Percentiles rank a stretch among this genome's conserved stretches.
These are phyloP conservation scores for Taenioides sp. DNA, from an alignment of 2,797 vertebrate genomes.

Conservation along the genomic window DNA sequence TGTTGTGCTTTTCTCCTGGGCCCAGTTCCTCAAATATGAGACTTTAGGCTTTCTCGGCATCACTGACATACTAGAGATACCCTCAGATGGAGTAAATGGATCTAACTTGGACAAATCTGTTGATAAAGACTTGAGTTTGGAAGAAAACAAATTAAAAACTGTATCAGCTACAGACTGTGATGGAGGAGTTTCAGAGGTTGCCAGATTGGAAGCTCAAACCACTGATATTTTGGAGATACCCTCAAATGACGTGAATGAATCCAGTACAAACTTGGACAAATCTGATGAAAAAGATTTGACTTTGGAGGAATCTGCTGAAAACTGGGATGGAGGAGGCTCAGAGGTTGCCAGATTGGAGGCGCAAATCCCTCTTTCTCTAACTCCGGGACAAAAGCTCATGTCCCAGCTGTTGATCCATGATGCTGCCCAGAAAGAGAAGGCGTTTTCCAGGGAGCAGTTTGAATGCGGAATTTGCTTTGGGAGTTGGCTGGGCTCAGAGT, in stretches of 20 bases:
- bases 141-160: background rate
- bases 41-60: slow-evolving; percentile 82
- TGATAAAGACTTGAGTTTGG: background rate
- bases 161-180: background rate
- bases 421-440: slow-evolving; percentile 77
- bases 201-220: background rate
- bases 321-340: too few species aligned
- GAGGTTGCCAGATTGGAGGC: too few species aligned
- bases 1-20: slow-evolving; percentile 90
- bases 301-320: too few species aligned
- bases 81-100: slow-evolving; percentile 29
- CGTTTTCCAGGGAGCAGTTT: slow-evolving; percentile 80
- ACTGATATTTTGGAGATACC: too few species aligned
- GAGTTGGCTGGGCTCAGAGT: slow-evolving; percentile 81
- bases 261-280: too few species aligned
- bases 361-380: background rate
- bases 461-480: slow-evolving; percentile 84
- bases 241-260: too few species aligned
- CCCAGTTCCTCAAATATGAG: slow-evolving; percentile 88
- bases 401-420: slow-evolving; percentile 84
- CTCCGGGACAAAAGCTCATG: slow-evolving; percentile 64
- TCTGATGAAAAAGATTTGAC: too few species aligned
- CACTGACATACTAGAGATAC: slow-evolving; percentile 78
- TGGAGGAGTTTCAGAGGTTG: slow-evolving; percentile 4
- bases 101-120: slow-evolving; percentile 18